Evolutionary conservation across 2,797 vertebrate species (phyloP).

Genomic region (Helicolenus hilgendorfi): DNA sequence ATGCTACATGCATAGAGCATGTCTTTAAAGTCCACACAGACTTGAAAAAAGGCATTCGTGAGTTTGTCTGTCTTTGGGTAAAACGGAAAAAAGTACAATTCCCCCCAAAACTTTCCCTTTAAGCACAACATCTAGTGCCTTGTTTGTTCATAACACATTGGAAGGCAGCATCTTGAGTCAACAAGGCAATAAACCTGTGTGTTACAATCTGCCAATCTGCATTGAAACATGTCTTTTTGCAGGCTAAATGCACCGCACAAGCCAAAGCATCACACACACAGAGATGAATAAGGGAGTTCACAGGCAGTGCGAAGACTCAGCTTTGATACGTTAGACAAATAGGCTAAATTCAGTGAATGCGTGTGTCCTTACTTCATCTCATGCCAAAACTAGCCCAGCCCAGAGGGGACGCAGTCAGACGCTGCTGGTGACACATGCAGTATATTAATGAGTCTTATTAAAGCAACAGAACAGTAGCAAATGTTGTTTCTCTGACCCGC

Average conservation of each 20-base stretch:
- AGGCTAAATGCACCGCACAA: background rate
- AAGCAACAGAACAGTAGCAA: conserved; percentile 74
- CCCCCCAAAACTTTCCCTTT: background rate
- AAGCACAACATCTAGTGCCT: background rate
- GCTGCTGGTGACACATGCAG: conserved; percentile 75
- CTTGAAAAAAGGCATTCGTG: background rate
- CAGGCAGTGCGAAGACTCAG: conserved; percentile 14
- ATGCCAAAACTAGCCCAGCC: conserved; percentile 62
- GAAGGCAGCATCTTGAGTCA: conserved; percentile 23
- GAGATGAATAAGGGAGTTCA: conserved; percentile 22
- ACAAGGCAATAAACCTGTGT: conserved; percentile 32
- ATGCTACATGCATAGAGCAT: background rate
- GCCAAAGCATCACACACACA: background rate
- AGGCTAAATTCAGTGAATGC: conserved; percentile 41
- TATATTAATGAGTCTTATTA: conserved; percentile 84
- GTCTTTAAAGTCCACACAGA: background rate
- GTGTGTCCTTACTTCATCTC: conserved; percentile 62
- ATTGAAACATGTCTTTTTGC: background rate
- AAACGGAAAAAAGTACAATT: background rate
- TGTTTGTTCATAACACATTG: background rate
- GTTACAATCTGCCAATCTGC: background rate
- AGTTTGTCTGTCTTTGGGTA: background rate
- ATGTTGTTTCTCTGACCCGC: conserved; percentile 69
- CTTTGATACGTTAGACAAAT: conserved; percentile 40
- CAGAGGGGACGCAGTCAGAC: conserved; percentile 70